Base-by-base conservation (phyloP, 2,113 vertebrate genomes). In the Pseudopodoces humilis region DNA sequence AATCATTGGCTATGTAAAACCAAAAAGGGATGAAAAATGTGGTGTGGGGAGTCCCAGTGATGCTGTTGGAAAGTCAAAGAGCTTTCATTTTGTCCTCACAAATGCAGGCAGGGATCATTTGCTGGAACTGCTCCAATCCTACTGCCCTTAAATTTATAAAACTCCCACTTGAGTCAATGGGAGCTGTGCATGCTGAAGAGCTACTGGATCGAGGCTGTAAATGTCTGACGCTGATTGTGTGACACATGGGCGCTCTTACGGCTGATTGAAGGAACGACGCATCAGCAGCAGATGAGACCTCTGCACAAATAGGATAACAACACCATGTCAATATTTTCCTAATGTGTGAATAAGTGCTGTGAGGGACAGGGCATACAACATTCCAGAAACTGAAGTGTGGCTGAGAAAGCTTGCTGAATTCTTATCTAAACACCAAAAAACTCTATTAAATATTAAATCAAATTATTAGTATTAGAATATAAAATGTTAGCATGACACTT, bases 381-480 rank as follows among this genome's bases (percentile, higher is more conserved):
- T 64, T 83, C 64, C 65, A 67, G 78, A 90, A 78, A 64, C 7
- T 33, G 19, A 46, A 76, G n/a, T 55, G 71, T 37, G 33, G 49
- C 35, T 92, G 56, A 46, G 60, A 71, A 90, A 50, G 30, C 58
- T 83, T 67, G 53, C 25, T 43, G 74, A 78, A 52, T 64, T 86
- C 88, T 94, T 96, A 53, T 86, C 41, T 86, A 92, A 94, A 94
- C 72, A 94, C 35, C 19, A 69, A 76, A 78, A 88, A 68, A 25
- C 33, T 47, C 83, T 88, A 88, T 88, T 91, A 95, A 96, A 90
- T 94, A 94, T 94, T 81, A 86, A 92, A 92, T 55, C 33, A 56
- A 80, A 81, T 75, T 63, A 83, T 74, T 52, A 77, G 30, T 68
- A 71, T 87, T 83, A 77, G 56, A 59, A 74, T 70, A 85, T 55